Conservation (phyloP, 2,888 invertebrate species). For the Papilio demoleus region DNA sequence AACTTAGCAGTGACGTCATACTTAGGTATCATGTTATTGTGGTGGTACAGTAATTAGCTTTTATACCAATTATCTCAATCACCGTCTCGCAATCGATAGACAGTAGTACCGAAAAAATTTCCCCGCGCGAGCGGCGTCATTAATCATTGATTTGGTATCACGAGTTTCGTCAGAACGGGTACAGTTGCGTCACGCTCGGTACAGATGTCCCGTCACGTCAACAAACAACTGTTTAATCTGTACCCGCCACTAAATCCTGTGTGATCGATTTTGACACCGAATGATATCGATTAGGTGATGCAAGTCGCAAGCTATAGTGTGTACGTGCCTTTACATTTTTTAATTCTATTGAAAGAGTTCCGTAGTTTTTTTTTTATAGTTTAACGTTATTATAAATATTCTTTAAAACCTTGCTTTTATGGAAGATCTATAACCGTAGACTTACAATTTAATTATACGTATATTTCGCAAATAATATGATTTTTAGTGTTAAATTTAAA, state of each 20-base stretch:
- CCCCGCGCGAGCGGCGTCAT: slow-evolving; percentile 19
- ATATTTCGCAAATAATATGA: too few relatives aligned
- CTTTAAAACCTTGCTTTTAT: neutral
- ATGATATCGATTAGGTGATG: slow-evolving; percentile 68
- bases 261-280: slow-evolving; percentile 72
- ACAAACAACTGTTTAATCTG: slow-evolving; percentile 65
- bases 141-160: slow-evolving; percentile 38
- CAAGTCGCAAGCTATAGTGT: slow-evolving; percentile 45
- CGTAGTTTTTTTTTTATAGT: slow-evolving; percentile 3
- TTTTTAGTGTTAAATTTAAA: neutral
- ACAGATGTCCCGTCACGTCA: slow-evolving; percentile 60
- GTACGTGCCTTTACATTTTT: slow-evolving; percentile 29
- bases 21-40: slow-evolving; percentile 7
- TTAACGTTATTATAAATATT: neutral
- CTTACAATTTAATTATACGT: too few relatives aligned
- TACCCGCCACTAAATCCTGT: slow-evolving; percentile 59
- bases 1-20: neutral
- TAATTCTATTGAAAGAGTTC: slow-evolving; percentile 1
- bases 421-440: neutral
- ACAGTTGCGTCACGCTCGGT: slow-evolving; percentile 53
- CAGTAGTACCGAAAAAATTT: slow-evolving; percentile 21
- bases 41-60: slow-evolving; percentile 1
- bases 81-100: slow-evolving; percentile 15
- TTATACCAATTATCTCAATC: slow-evolving; percentile 5
- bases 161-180: slow-evolving; percentile 42